Evolutionary conservation across 2,888 invertebrate genomes (phyloP).

Genomic region (Chrysodeixis includens): DNA sequence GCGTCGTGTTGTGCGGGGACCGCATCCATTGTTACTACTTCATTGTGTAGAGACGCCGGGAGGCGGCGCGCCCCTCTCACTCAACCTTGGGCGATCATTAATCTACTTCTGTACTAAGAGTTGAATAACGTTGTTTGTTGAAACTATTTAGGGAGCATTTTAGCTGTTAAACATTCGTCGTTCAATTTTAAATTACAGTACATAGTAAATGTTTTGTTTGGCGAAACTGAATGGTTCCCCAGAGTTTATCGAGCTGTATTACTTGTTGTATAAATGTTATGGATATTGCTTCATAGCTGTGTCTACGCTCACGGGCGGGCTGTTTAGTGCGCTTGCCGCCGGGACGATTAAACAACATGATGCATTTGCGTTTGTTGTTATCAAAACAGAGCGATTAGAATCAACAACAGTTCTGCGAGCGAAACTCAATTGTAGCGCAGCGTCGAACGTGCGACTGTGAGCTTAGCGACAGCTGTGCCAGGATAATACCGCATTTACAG

Average conservation of each 20-base stretch:
- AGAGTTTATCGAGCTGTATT: slow-evolving; percentile 33
- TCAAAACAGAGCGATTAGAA: slow-evolving; percentile 35
- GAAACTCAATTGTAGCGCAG: slow-evolving; percentile 36
- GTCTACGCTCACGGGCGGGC: slow-evolving; percentile 34
- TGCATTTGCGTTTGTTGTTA: slow-evolving; percentile 31
- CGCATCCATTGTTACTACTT: slow-evolving; percentile 74
- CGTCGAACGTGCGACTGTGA: slow-evolving; percentile 5
- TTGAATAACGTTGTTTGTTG: slow-evolving; percentile 83
- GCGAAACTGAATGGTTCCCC: slow-evolving; percentile 34
- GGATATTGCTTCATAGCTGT: slow-evolving; percentile 41
- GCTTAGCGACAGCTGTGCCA: slow-evolving; percentile 25
- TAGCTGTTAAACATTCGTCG: slow-evolving; percentile 65
- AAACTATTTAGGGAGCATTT: slow-evolving; percentile 77
- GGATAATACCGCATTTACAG: slow-evolving; percentile 48
- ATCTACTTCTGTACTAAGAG: slow-evolving; percentile 77
- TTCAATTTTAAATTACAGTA: slow-evolving; percentile 58
- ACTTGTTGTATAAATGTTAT: slow-evolving; percentile 47
- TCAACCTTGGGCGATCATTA: slow-evolving; percentile 60
- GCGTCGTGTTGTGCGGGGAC: slow-evolving; percentile 19
- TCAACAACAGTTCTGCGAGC: slow-evolving; percentile 20
- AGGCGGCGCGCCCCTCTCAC: slow-evolving; percentile 50
- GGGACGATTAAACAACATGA: slow-evolving; percentile 13
- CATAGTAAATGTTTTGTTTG: slow-evolving; percentile 49
- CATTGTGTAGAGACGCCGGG: slow-evolving; percentile 76
- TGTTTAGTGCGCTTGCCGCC: slow-evolving; percentile 24